Percentiles rank a stretch among this genome's conserved stretches.
phyloP scores from a whole-genome alignment of 2,113 vertebrate genomes.

The Aythya baeri region DNA sequence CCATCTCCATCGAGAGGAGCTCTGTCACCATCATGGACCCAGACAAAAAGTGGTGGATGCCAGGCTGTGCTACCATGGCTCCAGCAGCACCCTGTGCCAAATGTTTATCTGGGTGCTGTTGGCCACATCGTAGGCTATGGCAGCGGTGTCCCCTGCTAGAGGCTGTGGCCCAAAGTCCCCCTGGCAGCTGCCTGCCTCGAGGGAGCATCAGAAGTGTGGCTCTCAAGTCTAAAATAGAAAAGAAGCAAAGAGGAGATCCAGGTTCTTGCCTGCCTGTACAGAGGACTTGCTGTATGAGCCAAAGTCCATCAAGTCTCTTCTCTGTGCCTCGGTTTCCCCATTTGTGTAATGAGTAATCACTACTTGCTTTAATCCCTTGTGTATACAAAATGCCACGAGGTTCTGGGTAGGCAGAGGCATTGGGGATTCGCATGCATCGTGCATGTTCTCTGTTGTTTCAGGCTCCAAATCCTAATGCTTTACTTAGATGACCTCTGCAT shows the following conservation, averaged over 20 bases:
- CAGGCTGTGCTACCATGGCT: not conserved
- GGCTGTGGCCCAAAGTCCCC: not conserved
- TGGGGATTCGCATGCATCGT: accelerated
- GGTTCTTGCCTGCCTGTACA: not conserved
- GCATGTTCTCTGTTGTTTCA: not conserved
- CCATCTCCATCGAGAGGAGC: too few relatives aligned
- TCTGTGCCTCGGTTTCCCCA: not conserved
- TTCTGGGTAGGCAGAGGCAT: not conserved
- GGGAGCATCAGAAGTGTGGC: accelerated
- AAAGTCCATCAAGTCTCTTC: accelerated
- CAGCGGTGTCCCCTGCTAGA: accelerated
- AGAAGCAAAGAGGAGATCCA: not conserved
- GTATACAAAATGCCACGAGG: not conserved
- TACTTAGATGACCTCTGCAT: not conserved
- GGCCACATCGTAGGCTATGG: not conserved
- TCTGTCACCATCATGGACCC: not conserved
- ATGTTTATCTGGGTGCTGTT: accelerated
- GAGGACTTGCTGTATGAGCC: accelerated
- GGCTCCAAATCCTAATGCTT: not conserved
- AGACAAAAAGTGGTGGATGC: accelerated
- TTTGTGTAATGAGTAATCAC: not conserved
- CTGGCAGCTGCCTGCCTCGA: accelerated
- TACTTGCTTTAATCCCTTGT: not conserved
- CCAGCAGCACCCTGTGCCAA: accelerated
- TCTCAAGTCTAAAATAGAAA: accelerated